Evolutionary conservation across 2,888 invertebrate genomes (phyloP).

Genomic region (Thelaira solivaga): DNA sequence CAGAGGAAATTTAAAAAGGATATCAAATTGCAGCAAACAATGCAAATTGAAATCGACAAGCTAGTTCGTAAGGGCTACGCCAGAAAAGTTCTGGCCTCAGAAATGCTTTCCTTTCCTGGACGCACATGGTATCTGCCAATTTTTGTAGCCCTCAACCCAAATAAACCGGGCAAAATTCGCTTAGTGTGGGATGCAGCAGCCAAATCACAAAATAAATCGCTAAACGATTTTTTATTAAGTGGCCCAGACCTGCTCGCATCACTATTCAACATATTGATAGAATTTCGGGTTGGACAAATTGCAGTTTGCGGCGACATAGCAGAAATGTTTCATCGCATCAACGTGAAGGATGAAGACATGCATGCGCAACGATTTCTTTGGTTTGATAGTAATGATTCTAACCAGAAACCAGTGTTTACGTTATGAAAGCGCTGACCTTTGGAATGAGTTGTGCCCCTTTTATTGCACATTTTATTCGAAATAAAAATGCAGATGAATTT

Average conservation of each 20-base stretch:
- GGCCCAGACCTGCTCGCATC: background rate
- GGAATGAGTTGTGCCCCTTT: background rate
- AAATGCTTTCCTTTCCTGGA: background rate
- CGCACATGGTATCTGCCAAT: slow-evolving; percentile 1
- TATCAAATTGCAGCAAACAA: too few relatives aligned
- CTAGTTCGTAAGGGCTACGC: too few relatives aligned
- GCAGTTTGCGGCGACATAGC: background rate
- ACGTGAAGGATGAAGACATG: background rate
- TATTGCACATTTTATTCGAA: background rate
- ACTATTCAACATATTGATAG: background rate
- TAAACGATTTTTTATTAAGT: background rate
- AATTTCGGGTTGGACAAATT: background rate
- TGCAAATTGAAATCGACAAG: too few relatives aligned
- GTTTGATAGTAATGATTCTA: background rate
- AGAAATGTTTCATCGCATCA: background rate
- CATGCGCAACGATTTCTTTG: background rate
- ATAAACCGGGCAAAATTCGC: background rate
- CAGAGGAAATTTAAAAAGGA: too few relatives aligned
- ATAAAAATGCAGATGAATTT: background rate
- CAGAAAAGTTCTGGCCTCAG: background rate
- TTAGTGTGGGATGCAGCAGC: background rate
- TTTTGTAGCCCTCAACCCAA: background rate
- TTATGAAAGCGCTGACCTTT: background rate
- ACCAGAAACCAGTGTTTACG: background rate
- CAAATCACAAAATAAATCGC: background rate